Base-by-base conservation (phyloP, 2,888 invertebrate genomes). In the Diarsia dahlii region DNA sequence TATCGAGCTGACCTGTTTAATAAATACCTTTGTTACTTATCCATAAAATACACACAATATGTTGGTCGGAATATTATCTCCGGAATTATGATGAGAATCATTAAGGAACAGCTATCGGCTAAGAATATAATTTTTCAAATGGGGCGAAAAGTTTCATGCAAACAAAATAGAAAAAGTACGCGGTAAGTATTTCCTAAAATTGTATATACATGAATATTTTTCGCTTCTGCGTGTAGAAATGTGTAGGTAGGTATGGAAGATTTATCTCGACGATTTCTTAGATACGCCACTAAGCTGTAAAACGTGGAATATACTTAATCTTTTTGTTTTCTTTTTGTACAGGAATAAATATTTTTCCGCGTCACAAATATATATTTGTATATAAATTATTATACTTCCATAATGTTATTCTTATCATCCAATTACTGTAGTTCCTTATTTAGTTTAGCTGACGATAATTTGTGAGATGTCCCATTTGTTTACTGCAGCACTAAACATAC, bases 1-100 rank as follows among this genome's bases (percentile, higher is more conserved):
- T 97, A 66, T 96, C 94, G 54, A 98, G 93, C 97, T 98, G 98
- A 89, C 91, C 96, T 96, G 88, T 71, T 72, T 78, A 70, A 13
- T 23, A 67, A 73, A 77, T 5, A 13, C 60, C 4, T 45, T 13
- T 76, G 34, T 82, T 65, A 72, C 18, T 0, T 23, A 46, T 71
- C 23, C 34, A 23, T 71, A 18, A 23, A 46, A 20, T 28, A 39
- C 64, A 76, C 5, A 64, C 23, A 66, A 77, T 23, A 65, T 15
- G 20, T 13, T 10, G 9, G 18, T 13, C 34, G 34, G 0, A 60
- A 34, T 23, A 12, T 1, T 23, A 12, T 1, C 23, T 15, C 5
- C 12, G 15, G 12, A 62, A 70, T 46, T 60, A 15, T 10, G 18
- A 20, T 4, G 45, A 6, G 23, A 5, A 13, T 62, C 60, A 28